Evolutionary conservation across 1,140 invertebrate genomes (phyloP).

Genomic region (Conopomorpha cramerella): DNA sequence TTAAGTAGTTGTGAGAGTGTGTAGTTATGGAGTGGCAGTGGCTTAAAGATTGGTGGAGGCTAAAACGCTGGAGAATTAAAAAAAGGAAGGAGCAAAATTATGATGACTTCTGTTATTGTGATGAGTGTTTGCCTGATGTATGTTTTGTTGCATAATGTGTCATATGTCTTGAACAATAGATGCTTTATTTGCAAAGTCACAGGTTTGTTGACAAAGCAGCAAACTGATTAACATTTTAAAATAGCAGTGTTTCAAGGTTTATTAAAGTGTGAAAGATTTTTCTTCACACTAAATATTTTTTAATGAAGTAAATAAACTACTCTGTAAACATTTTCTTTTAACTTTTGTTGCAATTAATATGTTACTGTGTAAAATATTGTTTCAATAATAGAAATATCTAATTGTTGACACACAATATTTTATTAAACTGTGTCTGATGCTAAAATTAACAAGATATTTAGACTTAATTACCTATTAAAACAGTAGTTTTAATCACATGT

Average conservation of each 20-base stretch:
- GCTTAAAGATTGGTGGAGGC: slow-evolving; percentile 77
- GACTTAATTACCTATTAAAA: no score
- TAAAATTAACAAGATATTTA: no score
- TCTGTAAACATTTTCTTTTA: slow-evolving; percentile 5
- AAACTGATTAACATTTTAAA: no score
- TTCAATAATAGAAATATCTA: no score
- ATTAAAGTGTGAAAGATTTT: background rate
- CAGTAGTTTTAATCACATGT: no score
- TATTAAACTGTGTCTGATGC: no score
- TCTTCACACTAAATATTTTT: background rate
- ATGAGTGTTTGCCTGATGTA: slow-evolving; percentile 69
- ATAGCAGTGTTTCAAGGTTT: background rate
- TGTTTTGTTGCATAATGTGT: no score
- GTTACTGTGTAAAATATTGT: slow-evolving; percentile 4
- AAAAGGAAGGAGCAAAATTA: slow-evolving; percentile 60
- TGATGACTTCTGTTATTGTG: slow-evolving; percentile 73
- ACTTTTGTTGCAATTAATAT: slow-evolving; percentile 3
- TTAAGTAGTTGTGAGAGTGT: slow-evolving; percentile 23
- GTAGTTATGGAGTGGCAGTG: slow-evolving; percentile 72
- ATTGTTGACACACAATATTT: no score
- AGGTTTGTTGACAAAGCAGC: no score
- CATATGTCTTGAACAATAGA: no score
- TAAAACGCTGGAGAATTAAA: slow-evolving; percentile 69
- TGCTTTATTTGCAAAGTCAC: no score
- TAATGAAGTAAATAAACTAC: background rate